Conservation (phyloP, 2,797 vertebrate species). For the Peromyscus aztecus region DNA sequence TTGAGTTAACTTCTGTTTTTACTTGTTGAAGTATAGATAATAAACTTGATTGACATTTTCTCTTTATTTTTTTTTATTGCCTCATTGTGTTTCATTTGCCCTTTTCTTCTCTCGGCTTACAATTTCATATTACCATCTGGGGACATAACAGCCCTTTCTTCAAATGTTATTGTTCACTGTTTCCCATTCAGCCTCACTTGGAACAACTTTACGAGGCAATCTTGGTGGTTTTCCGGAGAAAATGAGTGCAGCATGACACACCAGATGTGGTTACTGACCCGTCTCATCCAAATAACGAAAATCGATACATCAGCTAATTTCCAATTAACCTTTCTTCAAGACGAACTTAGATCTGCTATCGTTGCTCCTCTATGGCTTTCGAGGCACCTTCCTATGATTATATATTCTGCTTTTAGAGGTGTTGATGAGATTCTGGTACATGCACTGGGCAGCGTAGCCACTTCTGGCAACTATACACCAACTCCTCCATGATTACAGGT, state of each 20-base stretch:
- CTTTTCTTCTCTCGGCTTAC: constrained; percentile 49
- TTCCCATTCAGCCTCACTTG: background rate
- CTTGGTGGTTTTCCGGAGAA: background rate
- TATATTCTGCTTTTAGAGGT: background rate
- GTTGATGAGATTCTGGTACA: background rate
- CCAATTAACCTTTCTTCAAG: background rate
- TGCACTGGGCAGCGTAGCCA: background rate
- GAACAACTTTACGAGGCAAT: background rate
- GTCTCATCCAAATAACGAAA: background rate
- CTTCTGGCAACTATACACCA: background rate
- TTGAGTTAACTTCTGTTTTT: constrained; percentile 53
- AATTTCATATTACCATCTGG: constrained; percentile 11
- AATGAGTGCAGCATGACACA: background rate
- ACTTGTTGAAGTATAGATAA: constrained; percentile 62
- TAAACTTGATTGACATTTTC: constrained; percentile 48
- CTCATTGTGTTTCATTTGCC: constrained; percentile 30
- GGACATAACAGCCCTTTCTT: constrained; percentile 26
- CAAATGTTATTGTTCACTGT: constrained; percentile 39
- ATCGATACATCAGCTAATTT: background rate
- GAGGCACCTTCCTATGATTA: background rate
- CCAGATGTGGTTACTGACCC: background rate
- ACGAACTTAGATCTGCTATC: background rate
- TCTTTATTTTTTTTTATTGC: constrained; percentile 36
- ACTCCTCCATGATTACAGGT: background rate
- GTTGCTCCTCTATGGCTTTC: background rate